A percentile compares a stretch with the other conserved stretches of the same genome.
phyloP scores from a whole-genome alignment of 2,888 invertebrate species.

The Cistogaster globosa region DNA sequence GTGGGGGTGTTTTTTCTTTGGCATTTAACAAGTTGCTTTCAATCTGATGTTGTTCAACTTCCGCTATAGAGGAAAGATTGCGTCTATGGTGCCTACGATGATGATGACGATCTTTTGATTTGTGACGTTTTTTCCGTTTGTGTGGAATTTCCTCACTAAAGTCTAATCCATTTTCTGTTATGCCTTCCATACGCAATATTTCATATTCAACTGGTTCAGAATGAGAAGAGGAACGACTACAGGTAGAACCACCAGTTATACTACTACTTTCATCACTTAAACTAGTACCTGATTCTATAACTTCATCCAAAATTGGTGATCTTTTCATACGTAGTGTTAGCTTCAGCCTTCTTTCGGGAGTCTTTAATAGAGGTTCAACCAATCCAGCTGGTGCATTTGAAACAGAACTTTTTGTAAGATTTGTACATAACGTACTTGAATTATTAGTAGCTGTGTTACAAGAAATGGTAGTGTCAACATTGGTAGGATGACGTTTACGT shows the following conservation, averaged over 20 bases:
- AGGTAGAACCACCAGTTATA: slow-evolving; percentile 80
- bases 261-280: slow-evolving; percentile 85
- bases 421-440: slow-evolving; percentile 31
- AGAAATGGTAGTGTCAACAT: slow-evolving; percentile 53
- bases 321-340: slow-evolving; percentile 93
- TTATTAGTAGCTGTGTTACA: slow-evolving; percentile 44
- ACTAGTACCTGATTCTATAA: slow-evolving; percentile 90
- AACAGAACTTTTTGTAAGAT: slow-evolving; percentile 22
- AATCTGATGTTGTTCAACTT: slow-evolving; percentile 56
- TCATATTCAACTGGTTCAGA: slow-evolving; percentile 90
- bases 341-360: slow-evolving; percentile 86
- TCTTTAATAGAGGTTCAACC: slow-evolving; percentile 80
- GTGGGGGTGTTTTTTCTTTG: slow-evolving; percentile 59
- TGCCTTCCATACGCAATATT: slow-evolving; percentile 91
- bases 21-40: slow-evolving; percentile 51
- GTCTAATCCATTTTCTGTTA: slow-evolving; percentile 83
- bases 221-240: slow-evolving; percentile 71
- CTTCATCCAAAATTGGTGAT: slow-evolving; percentile 92
- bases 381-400: slow-evolving; percentile 78
- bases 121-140: slow-evolving; percentile 86
- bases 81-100: slow-evolving; percentile 70
- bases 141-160: slow-evolving; percentile 75
- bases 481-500: slow-evolving; percentile 74
- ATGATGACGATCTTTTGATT: slow-evolving; percentile 83
- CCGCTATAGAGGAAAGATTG: slow-evolving; percentile 64